Evolutionary conservation across 2,113 vertebrate species (phyloP).

Genomic region (Daubentonia madagascariensis): DNA sequence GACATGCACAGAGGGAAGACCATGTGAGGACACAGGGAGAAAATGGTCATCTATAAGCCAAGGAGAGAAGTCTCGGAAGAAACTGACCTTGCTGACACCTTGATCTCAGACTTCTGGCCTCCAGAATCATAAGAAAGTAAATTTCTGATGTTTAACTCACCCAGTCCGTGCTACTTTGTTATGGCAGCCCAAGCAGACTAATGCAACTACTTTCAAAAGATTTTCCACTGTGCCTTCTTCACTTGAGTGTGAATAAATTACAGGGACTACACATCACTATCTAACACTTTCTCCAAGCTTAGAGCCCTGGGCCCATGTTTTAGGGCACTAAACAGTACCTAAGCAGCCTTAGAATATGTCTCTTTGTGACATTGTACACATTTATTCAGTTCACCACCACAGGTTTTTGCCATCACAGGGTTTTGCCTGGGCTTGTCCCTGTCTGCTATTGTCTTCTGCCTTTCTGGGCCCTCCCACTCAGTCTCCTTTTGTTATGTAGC

Average conservation of each 20-base stretch:
- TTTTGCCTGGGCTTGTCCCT: too few relatives aligned
- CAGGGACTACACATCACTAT: neutral
- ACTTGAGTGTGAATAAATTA: neutral
- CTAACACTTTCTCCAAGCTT: too few relatives aligned
- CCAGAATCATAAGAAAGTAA: neutral
- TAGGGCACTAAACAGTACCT: neutral
- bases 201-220: neutral
- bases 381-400: neutral
- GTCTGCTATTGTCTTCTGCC: neutral
- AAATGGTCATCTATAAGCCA: neutral
- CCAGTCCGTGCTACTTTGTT: too few relatives aligned
- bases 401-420: too few relatives aligned
- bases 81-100: neutral
- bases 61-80: neutral
- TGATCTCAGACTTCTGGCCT: neutral
- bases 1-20: too few relatives aligned
- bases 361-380: neutral
- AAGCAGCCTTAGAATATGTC: neutral
- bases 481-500: neutral
- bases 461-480: neutral
- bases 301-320: neutral
- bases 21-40: neutral
- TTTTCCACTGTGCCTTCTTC: neutral
- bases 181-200: neutral
- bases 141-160: neutral